A percentile compares a stretch with the other conserved stretches of the same genome.
Evolutionary conservation across 2,888 invertebrate genomes (phyloP).

Genomic region (Mesodorylaimus sp.): DNA sequence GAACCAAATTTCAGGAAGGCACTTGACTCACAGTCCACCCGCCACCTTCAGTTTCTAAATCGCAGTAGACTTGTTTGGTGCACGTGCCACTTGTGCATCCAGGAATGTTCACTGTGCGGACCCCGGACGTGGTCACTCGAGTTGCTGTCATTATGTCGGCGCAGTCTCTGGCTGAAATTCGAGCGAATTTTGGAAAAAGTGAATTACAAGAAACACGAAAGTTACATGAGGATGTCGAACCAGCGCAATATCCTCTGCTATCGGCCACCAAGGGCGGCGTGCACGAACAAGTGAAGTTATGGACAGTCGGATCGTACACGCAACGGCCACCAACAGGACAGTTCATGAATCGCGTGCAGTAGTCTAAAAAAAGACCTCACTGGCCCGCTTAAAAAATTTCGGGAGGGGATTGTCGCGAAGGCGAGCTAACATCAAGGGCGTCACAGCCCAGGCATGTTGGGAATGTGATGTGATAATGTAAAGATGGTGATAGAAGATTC

Average conservation of each 20-base stretch:
- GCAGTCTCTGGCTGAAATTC: slow-evolving; percentile 1
- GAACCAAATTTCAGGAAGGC: background rate
- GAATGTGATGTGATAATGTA: no score
- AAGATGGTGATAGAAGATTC: no score
- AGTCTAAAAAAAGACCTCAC: slow-evolving; percentile 4
- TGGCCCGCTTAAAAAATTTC: no score
- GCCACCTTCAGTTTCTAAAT: background rate
- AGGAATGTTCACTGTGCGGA: background rate
- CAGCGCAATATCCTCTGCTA: no score
- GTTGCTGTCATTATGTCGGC: background rate
- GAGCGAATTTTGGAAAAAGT: no score
- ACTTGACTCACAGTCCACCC: slow-evolving; percentile 1
- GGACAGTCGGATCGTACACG: slow-evolving; percentile 2
- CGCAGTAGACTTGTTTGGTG: background rate
- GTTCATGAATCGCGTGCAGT: background rate
- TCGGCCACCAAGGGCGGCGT: background rate
- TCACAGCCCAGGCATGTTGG: no score
- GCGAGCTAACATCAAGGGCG: no score
- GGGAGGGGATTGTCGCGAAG: no score
- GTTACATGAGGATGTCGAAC: no score
- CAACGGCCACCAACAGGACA: slow-evolving; percentile 2
- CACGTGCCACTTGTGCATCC: background rate
- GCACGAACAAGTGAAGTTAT: slow-evolving; percentile 7
- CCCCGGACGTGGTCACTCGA: background rate
- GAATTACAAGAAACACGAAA: no score